Evolutionary conservation across 1,140 invertebrate genomes (phyloP), one percentile per base, ranked within the genome.

Genomic region (Drosophila malerkotliana): DNA sequence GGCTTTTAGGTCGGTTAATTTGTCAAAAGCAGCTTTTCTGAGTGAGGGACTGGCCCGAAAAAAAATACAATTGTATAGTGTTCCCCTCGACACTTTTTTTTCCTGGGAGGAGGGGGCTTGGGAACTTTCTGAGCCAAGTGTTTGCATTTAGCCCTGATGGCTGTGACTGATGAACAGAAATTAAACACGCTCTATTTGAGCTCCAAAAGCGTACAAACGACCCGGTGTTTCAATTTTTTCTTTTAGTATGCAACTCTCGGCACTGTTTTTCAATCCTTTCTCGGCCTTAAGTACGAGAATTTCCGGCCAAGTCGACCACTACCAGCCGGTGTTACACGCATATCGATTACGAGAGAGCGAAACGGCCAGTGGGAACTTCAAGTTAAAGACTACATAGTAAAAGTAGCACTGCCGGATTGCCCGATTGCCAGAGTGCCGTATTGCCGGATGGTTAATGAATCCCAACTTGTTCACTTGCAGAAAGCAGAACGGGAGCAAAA

Each of bases 121-220:
- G 60, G 49, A 28, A 21, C 53, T 12, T 55, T 47, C 18, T 56
- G 79, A 53, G 75, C 69, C 75, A 83, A 82, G 79, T 62, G 63
- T 62, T 83, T 75, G 76, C 64, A 62, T 60, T 84, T 76, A 58
- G 77, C 53, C 58, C 54, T 41, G 53, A 26, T 45, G 72, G 48
- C 81, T 68, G 62, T 78, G 72, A 84, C 66, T 80, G 81, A 84
- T 84, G 81, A 72, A 56, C 77, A 39, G 67, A 77, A 85, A 84
- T 84, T 84, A 84, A 85, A 85, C 77, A 85, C 81, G 80, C 80
- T 85, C 81, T 85, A 84, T 80, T 85, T 80, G 80, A 84, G 77
- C 80, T 79, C 48, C 48, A 67, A 69, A 72, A 80, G 59, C 66
- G 72, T 55, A 37, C 48, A 57, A 60, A 18, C 57, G 59, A 10